Evolutionary conservation across 2,888 invertebrate species (phyloP), one percentile per base, ranked within the genome.

Genomic region (Agriopis marginaria): DNA sequence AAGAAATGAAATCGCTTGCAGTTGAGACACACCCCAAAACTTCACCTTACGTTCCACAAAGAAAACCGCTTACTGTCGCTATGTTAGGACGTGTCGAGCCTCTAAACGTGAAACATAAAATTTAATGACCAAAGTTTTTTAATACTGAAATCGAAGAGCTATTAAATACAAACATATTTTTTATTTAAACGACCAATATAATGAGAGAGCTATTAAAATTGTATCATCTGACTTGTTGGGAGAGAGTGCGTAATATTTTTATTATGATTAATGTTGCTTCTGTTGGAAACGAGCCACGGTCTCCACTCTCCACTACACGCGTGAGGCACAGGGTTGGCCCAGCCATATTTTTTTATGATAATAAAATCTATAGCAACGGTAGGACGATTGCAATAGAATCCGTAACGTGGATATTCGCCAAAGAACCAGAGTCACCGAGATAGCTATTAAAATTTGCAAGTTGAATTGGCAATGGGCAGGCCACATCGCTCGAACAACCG

Each of bases 21-120:
- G 65, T 76, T 9, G 6, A 72, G 68, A 70, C 11, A 50, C 56
- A n/a, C 7, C 61, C 50, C 47, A 50, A 55, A 61, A 72, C 67
- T 64, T 71, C 66, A 77, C 74, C 72, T 71, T 77, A 84, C 42
- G 7, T 56, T 51, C 60, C 54, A 54, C 88, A 89, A 88, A 89
- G 86, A 79, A 78, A 66, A 78, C 89, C 89, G 88, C 84, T 74
- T 75, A 72, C 80, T 72, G 79, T 81, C 79, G 78, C 77, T 81
- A 59, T 66, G 83, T 81, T 79, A 80, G 79, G 65, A 83, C 85
- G 86, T 87, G 86, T 84, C 82, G 78, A 83, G 82, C 80, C 80
- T 81, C 81, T 78, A 85, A 88, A 83, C 75, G 78, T 73, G 68
- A 69, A 76, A 80, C 79, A 75, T 82, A 79, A 82, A 78, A 77